Evolutionary conservation across 2,113 vertebrate species (phyloP).

Genomic region (Tragelaphus imberbis): DNA sequence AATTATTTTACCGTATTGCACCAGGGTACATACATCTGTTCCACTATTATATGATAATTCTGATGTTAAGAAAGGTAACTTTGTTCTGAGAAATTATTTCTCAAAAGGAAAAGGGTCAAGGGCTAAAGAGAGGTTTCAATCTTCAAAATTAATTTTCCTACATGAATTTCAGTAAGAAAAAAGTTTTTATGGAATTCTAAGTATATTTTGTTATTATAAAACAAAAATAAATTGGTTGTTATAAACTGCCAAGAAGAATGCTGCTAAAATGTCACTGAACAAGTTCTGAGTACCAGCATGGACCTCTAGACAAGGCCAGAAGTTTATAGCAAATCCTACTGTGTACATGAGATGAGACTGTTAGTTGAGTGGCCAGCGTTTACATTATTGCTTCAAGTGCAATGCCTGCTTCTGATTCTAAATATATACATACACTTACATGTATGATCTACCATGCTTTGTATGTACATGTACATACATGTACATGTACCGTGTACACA

Average conservation of each 20-base stretch:
- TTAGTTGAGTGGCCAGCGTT: not conserved
- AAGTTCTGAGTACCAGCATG: not conserved
- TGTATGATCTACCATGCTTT: not conserved
- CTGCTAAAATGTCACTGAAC: not conserved
- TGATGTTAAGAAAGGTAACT: not conserved
- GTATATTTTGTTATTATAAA: not conserved
- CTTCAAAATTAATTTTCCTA: not conserved
- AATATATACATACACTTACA: not conserved
- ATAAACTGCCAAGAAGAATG: not conserved
- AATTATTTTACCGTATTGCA: not conserved
- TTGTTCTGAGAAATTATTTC: not conserved
- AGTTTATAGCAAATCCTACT: not conserved
- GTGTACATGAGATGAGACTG: not conserved
- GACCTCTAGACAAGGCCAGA: not conserved
- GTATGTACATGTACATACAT: not conserved
- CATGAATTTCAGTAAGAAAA: not conserved
- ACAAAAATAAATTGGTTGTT: not conserved
- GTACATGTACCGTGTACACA: accelerated
- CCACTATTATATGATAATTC: not conserved
- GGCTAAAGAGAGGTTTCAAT: not conserved
- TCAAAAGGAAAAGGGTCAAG: not conserved
- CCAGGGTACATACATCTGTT: not conserved
- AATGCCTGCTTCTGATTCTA: not conserved
- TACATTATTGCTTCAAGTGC: not conserved
- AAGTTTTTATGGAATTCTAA: not conserved